Evolutionary conservation across 1,140 invertebrate genomes (phyloP).

Genomic region (Phortica variegata): DNA sequence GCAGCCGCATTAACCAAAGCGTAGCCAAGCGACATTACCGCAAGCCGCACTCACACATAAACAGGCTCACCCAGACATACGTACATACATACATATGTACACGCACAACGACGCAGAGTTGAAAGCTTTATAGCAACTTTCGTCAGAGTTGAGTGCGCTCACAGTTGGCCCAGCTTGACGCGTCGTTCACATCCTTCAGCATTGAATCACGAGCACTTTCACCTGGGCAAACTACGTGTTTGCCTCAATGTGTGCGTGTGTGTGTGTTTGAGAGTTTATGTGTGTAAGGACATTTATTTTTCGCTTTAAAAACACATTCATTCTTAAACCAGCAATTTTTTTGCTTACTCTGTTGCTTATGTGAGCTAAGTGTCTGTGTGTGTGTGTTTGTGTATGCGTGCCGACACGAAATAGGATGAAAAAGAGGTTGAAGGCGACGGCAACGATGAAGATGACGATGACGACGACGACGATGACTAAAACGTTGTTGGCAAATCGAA

Average conservation of each 20-base stretch:
- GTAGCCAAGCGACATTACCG: constrained; percentile 18
- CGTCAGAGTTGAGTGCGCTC: constrained; percentile 12
- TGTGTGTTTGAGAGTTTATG: background rate
- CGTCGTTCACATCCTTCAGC: constrained; percentile 7
- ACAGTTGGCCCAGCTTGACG: constrained; percentile 16
- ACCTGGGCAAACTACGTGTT: constrained; percentile 16
- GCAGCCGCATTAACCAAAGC: constrained; percentile 30
- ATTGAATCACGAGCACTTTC: constrained; percentile 26
- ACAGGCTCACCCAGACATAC: constrained; percentile 1
- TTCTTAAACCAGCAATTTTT: no score
- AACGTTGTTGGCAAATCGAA: background rate
- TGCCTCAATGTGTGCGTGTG: background rate
- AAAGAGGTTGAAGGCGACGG: no score
- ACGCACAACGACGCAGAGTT: background rate
- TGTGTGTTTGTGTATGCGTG: no score
- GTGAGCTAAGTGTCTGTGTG: no score
- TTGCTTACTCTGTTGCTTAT: no score
- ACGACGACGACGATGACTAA: no score
- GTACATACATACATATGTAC: background rate
- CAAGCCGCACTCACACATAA: constrained; percentile 13
- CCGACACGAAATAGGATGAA: no score
- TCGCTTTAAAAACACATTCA: no score
- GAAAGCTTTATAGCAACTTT: constrained; percentile 11
- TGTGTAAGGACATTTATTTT: no score
- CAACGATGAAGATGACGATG: no score